phyloP scores from a whole-genome alignment of 2,797 vertebrate genomes.

The Microctenopoma steveboyesi region DNA sequence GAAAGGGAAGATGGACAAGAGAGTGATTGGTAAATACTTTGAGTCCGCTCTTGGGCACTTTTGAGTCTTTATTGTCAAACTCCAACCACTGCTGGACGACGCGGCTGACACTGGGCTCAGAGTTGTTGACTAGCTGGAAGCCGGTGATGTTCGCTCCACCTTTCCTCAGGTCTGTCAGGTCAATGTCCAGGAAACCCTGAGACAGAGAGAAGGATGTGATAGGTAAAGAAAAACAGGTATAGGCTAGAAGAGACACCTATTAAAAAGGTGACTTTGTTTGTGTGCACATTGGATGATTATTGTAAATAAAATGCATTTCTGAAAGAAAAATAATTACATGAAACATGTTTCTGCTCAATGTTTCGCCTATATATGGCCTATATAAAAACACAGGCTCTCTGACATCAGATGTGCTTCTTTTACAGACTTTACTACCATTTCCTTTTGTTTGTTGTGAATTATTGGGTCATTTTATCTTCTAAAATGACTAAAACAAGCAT shows the following conservation, averaged over 20 bases:
- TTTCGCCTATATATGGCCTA: not conserved
- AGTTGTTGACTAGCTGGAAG: slow-evolving; percentile 96
- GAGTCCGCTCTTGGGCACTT: slow-evolving; percentile 90
- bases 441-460: not conserved
- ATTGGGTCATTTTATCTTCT: not conserved
- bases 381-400: not conserved
- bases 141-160: slow-evolving; percentile 97
- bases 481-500: not conserved
- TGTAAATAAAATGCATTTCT: not conserved
- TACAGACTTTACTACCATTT: not conserved
- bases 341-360: not conserved
- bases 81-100: slow-evolving; percentile 95
- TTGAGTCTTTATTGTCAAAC: slow-evolving; percentile 94
- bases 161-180: slow-evolving; percentile 94
- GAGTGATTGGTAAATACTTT: slow-evolving; percentile 81
- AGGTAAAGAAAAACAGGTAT: not conserved
- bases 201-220: slow-evolving; percentile 5
- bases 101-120: slow-evolving; percentile 87
- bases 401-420: not conserved
- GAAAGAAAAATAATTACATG: not conserved
- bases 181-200: slow-evolving; percentile 98
- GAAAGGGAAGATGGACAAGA: not conserved
- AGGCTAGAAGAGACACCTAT: too few species aligned
- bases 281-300: not conserved
- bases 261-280: not conserved